phyloP scores from a whole-genome alignment of 2,113 vertebrate species.

The Plecotus auritus region DNA sequence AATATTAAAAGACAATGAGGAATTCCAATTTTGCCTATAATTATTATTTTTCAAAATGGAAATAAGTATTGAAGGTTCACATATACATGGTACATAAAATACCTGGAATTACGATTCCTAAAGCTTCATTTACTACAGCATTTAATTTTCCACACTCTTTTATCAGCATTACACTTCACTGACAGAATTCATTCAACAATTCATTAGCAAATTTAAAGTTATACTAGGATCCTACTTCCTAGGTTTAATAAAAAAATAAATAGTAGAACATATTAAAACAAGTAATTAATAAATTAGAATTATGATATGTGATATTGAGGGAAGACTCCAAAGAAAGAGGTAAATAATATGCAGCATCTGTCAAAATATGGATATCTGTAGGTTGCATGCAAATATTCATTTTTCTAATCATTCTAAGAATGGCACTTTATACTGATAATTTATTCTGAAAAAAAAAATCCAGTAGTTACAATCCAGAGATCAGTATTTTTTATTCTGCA shows the following conservation, averaged over 20 bases:
- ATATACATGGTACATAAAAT: neutral
- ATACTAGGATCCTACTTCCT: neutral
- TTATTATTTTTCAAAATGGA: slow-evolving; percentile 10
- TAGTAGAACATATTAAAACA: neutral
- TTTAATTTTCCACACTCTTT: neutral
- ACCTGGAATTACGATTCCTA: neutral
- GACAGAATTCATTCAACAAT: neutral
- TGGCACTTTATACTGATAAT: neutral
- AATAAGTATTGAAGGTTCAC: neutral
- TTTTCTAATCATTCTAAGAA: slow-evolving; percentile 23
- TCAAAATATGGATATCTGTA: neutral
- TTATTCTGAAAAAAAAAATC: neutral
- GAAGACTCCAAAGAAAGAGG: neutral
- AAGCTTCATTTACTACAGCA: neutral
- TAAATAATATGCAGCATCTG: neutral
- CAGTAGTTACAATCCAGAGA: neutral
- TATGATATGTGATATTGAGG: neutral
- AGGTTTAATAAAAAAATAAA: slow-evolving; percentile 16
- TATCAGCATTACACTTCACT: neutral
- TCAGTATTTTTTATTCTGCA: slow-evolving; percentile 22
- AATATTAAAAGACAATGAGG: neutral
- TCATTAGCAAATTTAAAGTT: slow-evolving; percentile 22
- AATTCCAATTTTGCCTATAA: neutral
- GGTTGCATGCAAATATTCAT: neutral
- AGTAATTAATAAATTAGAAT: neutral